Conservation (phyloP, 92 coral and sea anemone species). For the Metridium senile region DNA sequence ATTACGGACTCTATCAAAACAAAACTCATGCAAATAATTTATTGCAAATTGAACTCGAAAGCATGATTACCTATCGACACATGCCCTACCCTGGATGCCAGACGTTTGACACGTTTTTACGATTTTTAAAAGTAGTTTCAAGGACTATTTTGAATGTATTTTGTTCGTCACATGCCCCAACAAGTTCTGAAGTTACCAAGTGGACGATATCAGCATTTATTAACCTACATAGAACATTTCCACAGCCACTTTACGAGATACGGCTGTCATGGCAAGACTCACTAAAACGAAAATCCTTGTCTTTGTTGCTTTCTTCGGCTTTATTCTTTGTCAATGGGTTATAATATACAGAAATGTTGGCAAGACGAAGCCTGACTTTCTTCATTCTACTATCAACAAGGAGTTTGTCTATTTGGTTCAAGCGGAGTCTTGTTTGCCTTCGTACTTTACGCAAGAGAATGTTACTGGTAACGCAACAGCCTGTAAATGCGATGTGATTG, state of each 20-base stretch:
- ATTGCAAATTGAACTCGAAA: no score
- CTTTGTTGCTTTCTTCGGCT: background rate
- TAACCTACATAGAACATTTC: no score
- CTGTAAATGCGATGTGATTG: slow-evolving; percentile 58
- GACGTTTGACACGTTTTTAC: no score
- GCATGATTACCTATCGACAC: no score
- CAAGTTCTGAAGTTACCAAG: no score
- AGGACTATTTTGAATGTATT: slow-evolving; percentile 2
- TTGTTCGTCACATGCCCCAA: no score
- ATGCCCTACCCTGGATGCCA: no score
- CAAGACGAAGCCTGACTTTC: background rate
- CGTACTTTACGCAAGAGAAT: slow-evolving; percentile 1
- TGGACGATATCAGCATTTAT: no score
- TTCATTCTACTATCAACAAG: slow-evolving; percentile 2
- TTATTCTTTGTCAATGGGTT: background rate
- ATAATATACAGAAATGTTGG: background rate
- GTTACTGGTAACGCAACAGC: slow-evolving; percentile 40
- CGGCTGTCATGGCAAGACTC: background rate
- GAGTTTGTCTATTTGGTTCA: slow-evolving; percentile 52
- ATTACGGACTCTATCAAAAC: no score
- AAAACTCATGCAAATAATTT: no score
- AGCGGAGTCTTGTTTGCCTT: slow-evolving; percentile 53
- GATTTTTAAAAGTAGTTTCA: no score
- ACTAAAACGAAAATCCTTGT: background rate
- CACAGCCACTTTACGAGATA: no score